A percentile compares a stretch with the other conserved stretches of the same genome.
Conservation (phyloP, 2,888 invertebrate species). For the Cerceris rybyensis region DNA sequence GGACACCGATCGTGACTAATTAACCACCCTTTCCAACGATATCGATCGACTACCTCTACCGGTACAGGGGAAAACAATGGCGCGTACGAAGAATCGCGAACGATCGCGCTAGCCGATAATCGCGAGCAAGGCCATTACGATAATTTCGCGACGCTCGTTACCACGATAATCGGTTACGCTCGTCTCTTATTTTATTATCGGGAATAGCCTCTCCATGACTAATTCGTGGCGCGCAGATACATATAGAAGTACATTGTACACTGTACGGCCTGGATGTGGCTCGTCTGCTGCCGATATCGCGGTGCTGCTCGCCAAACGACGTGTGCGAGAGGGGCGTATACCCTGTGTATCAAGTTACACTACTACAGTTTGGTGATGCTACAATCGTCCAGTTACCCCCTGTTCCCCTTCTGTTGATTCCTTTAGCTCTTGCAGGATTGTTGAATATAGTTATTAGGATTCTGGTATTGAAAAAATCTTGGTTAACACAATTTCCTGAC, state of each 20-base stretch:
- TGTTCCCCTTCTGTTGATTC: conserved; percentile 39
- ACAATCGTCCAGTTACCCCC: conserved; percentile 75
- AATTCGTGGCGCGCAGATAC: conserved; percentile 60
- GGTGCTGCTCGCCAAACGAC: conserved; percentile 48
- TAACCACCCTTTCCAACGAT: conserved; percentile 61
- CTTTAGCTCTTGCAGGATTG: conserved; percentile 37
- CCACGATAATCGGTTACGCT: conserved; percentile 63
- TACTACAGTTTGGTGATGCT: conserved; percentile 73
- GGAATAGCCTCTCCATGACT: conserved; percentile 69
- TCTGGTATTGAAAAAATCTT: conserved; percentile 10
- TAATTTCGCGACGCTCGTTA: conserved; percentile 69
- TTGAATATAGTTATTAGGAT: conserved; percentile 34
- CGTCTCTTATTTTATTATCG: conserved; percentile 68
- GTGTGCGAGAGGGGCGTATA: conserved; percentile 77
- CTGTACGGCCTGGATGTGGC: conserved; percentile 33
- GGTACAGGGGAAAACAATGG: conserved; percentile 62
- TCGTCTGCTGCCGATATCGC: conserved; percentile 67
- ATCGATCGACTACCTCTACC: conserved; percentile 53
- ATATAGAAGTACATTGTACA: conserved; percentile 10
- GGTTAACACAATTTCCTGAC: neutral
- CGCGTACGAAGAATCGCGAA: conserved; percentile 62
- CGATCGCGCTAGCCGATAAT: conserved; percentile 58
- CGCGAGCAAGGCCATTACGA: conserved; percentile 50
- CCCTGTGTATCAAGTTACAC: conserved; percentile 77
- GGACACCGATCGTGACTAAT: conserved; percentile 70